Conservation (phyloP, 2,113 vertebrate species). For the Eira barbara region DNA sequence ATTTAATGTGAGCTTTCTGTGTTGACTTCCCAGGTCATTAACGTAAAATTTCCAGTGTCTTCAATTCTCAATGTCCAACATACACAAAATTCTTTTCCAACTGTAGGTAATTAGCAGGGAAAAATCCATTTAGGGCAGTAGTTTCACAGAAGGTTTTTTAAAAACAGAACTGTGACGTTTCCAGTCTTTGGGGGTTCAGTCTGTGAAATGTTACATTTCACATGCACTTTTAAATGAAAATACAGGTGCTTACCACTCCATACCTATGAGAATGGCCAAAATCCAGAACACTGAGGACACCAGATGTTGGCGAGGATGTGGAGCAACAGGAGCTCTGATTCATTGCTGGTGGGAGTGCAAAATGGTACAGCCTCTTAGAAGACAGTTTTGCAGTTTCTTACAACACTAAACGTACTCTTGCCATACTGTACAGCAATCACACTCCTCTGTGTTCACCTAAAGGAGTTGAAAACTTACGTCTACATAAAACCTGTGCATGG, state of each 20-base stretch:
- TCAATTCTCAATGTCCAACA: background rate
- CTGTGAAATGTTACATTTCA: background rate
- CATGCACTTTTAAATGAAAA: background rate
- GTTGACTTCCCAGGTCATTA: constrained; percentile 1
- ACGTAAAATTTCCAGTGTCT: background rate
- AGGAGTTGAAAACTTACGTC: background rate
- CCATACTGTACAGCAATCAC: background rate
- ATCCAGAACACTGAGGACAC: background rate
- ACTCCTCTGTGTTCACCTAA: background rate
- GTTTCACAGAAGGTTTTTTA: background rate
- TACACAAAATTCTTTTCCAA: background rate
- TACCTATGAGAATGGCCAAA: background rate
- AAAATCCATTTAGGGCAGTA: background rate
- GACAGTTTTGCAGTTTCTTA: background rate
- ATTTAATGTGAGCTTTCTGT: background rate
- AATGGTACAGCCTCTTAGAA: background rate
- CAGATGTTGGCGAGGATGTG: background rate
- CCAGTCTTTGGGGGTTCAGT: background rate
- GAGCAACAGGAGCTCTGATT: background rate
- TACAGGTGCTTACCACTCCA: background rate
- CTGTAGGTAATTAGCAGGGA: background rate
- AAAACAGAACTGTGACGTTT: background rate
- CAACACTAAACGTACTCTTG: background rate
- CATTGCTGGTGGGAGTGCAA: background rate
- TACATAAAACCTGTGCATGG: background rate